Conservation (phyloP, 2,797 vertebrate genomes). For the Squalus acanthias region DNA sequence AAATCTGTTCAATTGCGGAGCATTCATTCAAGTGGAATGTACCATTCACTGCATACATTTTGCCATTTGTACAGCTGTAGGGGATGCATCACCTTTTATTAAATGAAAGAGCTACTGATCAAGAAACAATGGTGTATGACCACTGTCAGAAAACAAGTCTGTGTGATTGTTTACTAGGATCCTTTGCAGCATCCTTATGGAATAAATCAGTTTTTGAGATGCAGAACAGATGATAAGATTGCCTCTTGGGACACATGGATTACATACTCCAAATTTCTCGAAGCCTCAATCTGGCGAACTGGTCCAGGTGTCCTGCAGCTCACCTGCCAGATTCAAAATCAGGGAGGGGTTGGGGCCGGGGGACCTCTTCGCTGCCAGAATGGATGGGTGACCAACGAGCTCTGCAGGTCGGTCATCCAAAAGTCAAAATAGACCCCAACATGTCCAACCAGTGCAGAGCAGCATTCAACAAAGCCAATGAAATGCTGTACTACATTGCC, state of each 20-base stretch:
- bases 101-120: not conserved
- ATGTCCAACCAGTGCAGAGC: too few species aligned
- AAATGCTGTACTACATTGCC: too few species aligned
- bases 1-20: not conserved
- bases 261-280: not conserved
- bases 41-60: not conserved
- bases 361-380: not conserved
- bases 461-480: too few species aligned
- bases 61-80: not conserved
- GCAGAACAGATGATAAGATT: not conserved
- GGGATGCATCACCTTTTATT: not conserved
- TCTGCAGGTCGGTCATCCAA: too few species aligned
- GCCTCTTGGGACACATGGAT: not conserved
- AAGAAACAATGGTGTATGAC: not conserved
- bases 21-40: conserved; percentile 6
- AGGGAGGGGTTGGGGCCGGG: not conserved
- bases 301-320: not conserved
- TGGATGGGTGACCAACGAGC: not conserved
- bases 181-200: not conserved
- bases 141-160: not conserved
- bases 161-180: not conserved
- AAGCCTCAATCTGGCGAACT: not conserved
- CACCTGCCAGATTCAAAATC: not conserved
- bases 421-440: too few species aligned
- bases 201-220: not conserved